These are phyloP conservation scores for Diacarnus erythraeanus DNA, from an alignment of 37 sponge, comb jelly and placozoan genomes.

Conservation along the genomic window DNA sequence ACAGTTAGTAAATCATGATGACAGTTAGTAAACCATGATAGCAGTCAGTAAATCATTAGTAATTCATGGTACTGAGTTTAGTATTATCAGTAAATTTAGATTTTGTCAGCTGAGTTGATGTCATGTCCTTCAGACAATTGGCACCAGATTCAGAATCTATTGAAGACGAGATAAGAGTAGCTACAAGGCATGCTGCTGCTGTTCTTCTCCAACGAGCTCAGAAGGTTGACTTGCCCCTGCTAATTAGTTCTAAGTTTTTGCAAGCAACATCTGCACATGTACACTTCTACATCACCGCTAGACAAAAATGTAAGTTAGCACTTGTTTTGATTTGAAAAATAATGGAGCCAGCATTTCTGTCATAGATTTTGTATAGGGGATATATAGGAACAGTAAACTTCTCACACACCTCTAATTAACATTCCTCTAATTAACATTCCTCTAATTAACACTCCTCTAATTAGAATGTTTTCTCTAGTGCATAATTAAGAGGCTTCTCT, in stretches of 20 bases:
- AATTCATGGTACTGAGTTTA: too few relatives aligned
- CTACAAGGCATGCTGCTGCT: slow-evolving; percentile 26
- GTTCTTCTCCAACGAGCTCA: slow-evolving; percentile 15
- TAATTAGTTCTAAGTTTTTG: slow-evolving; percentile 40
- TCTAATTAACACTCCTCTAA: too few relatives aligned
- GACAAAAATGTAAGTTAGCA: slow-evolving; percentile 39
- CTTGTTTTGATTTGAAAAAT: not conserved
- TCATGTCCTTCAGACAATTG: slow-evolving; percentile 6
- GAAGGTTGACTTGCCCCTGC: slow-evolving; percentile 42
- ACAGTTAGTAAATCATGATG: not conserved
- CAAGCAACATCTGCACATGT: slow-evolving; percentile 40
- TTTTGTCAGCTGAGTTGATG: not conserved
- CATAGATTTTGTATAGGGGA: too few relatives aligned
- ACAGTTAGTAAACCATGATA: not conserved
- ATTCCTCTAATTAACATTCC: too few relatives aligned
- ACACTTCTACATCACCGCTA: slow-evolving; percentile 53
- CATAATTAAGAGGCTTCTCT: too few relatives aligned
- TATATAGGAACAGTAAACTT: too few relatives aligned
- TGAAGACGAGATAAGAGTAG: slow-evolving; percentile 30
- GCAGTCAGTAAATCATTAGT: too few relatives aligned
- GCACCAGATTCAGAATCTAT: slow-evolving; percentile 17
- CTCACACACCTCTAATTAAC: too few relatives aligned
- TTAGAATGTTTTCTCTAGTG: too few relatives aligned
- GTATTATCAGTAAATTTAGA: too few relatives aligned
- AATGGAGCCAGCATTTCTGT: too few relatives aligned